These are phyloP conservation scores for Cyprinodon diabolis DNA, from an alignment of 2,797 vertebrate species.

Conservation along the genomic window DNA sequence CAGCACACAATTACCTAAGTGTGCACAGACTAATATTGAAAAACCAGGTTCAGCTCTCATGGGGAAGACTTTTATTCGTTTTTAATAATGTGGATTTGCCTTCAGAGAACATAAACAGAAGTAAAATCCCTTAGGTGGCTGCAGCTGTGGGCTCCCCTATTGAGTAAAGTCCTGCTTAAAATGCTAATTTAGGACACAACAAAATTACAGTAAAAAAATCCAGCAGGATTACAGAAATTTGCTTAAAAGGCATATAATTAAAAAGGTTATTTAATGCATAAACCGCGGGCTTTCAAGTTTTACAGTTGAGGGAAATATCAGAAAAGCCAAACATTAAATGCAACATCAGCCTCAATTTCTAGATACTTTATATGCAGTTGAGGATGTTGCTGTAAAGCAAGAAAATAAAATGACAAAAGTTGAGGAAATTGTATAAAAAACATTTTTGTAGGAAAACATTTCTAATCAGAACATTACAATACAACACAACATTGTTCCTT, in stretches of 20 bases:
- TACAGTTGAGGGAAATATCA: background rate
- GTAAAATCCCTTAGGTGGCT: background rate
- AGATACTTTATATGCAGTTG: background rate
- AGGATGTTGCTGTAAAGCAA: background rate
- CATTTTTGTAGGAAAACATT: no score
- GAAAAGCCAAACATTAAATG: no score
- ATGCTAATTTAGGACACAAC: background rate
- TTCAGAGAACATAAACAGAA: slow-evolving; percentile 10
- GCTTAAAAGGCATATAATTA: background rate
- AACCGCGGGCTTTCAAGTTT: background rate
- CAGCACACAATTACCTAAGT: slow-evolving; percentile 28
- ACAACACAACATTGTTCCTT: no score
- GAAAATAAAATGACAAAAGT: background rate
- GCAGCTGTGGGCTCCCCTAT: background rate
- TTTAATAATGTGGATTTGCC: slow-evolving; percentile 11
- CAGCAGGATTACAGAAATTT: background rate
- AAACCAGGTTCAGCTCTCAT: slow-evolving; percentile 38
- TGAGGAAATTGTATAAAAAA: no score
- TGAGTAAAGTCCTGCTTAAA: slow-evolving; percentile 7
- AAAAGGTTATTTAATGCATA: background rate
- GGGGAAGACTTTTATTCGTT: slow-evolving; percentile 27
- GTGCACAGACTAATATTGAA: slow-evolving; percentile 13
- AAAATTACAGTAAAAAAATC: background rate
- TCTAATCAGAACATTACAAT: no score
- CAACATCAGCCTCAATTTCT: background rate